Base-by-base conservation (phyloP, 2,113 vertebrate genomes). In the Ornithorhynchus anatinus region DNA sequence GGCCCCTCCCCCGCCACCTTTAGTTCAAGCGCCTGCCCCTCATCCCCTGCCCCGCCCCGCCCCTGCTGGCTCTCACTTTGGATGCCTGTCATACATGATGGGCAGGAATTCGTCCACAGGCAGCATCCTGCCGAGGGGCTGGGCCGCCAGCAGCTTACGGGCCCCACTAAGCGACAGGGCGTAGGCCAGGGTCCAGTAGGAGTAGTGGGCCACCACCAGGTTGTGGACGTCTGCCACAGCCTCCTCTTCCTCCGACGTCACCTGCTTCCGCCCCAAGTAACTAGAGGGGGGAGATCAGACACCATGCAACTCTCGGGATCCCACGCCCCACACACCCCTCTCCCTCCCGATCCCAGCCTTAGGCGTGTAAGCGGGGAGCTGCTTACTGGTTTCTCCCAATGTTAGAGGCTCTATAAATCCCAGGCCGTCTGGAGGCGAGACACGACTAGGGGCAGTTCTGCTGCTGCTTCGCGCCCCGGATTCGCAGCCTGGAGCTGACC, bases 61-160 rank as follows among this genome's bases (percentile, higher is more conserved):
- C n/a, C 2, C 0, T 0, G 16, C 43, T 0, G 7, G 15, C 29
- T 4, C 95, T 67, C 87, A 99, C 98, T 97, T 99, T 75, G 96
- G 95, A 77, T 99, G 98, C 69, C 92, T 96, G 94, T 99, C 94
- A 0, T 96, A 99, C 98, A 99, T 99, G 89, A 99, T 94, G 86
- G 98, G 98, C 67, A 99, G 90, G 86, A 97, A 99, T 77, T 99
- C 97, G 0, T 99, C 97, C n/a, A 99, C 95, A 0, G 98, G 98
- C 60, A 99, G 90, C 95, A 99, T 99, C 84, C 96, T 97, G 75
- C 86, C 94, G 47, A 99, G 91, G 0, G 98, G 98, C 66, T 95
- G 86, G 0, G 95, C 93, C 0, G 96, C 95, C 62, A 99, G 81
- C 59, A 99, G 92, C 73, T 99, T 99, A 57, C 87, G 95, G 0